A percentile compares a stretch with the other conserved stretches of the same genome.
phyloP scores from a whole-genome alignment of 2,888 invertebrate genomes.

The Acleris literana region DNA sequence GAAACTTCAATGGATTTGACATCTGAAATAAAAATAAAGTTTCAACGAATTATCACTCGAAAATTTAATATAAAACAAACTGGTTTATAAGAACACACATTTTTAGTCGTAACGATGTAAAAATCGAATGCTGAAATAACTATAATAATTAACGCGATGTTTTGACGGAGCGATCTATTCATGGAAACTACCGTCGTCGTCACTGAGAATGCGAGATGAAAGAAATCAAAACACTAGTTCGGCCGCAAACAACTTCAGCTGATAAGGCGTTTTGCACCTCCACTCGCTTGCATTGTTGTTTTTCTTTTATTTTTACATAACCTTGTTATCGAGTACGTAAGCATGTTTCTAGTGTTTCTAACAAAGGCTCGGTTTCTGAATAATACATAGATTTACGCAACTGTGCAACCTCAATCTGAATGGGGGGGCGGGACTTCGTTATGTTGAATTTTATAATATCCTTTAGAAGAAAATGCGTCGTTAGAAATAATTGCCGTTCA shows the following conservation, averaged over 20 bases:
- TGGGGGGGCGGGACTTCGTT: no score
- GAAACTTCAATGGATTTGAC: constrained; percentile 33
- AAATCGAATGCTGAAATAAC: constrained; percentile 27
- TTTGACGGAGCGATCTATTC: constrained; percentile 46
- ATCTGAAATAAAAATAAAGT: constrained; percentile 17
- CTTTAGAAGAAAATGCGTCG: neutral
- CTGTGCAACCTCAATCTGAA: no score
- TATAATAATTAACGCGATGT: constrained; percentile 42
- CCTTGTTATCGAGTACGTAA: no score
- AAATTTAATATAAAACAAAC: constrained; percentile 9
- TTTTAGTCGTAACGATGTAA: constrained; percentile 14
- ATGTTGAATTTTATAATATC: neutral
- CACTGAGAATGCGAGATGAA: constrained; percentile 23
- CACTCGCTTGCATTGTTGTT: neutral
- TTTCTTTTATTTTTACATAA: no score
- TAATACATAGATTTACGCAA: no score
- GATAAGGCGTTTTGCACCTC: constrained; percentile 26
- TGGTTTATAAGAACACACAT: constrained; percentile 17
- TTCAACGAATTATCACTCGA: constrained; percentile 15
- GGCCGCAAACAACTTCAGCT: constrained; percentile 34
- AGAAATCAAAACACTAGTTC: constrained; percentile 18
- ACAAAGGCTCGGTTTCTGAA: no score
- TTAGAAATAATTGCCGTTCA: neutral
- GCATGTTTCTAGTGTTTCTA: no score
- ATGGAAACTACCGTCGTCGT: constrained; percentile 49